Percentiles rank a stretch among this genome's conserved stretches.
Conservation (phyloP, 2,797 vertebrate species). For the Microctenopoma steveboyesi region DNA sequence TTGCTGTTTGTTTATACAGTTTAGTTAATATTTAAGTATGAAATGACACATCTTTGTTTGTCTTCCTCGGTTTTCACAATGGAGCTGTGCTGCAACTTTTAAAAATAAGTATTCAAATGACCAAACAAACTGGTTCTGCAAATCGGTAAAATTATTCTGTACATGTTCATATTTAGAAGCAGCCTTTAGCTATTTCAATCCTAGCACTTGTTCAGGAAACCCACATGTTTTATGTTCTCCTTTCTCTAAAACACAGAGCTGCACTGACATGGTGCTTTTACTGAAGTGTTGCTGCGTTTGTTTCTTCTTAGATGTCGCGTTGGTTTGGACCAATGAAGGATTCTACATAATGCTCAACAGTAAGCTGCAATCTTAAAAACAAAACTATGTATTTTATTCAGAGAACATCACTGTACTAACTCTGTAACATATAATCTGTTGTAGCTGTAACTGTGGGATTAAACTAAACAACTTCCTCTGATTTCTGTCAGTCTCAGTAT, state of each 20-base stretch:
- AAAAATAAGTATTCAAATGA: conserved; percentile 62
- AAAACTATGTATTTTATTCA: not conserved
- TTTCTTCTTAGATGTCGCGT: conserved; percentile 24
- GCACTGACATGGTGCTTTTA: not conserved
- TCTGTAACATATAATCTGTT: not conserved
- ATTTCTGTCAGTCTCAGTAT: conserved; percentile 53
- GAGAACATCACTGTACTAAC: not conserved
- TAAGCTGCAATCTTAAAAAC: conserved; percentile 24
- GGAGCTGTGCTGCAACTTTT: conserved; percentile 36
- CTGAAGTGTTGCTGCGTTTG: not conserved
- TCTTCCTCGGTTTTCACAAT: conserved; percentile 6
- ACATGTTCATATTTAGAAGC: conserved; percentile 21
- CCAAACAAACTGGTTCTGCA: conserved; percentile 33
- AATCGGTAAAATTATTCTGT: conserved; percentile 11
- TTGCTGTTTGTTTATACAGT: not conserved
- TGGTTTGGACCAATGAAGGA: conserved; percentile 4
- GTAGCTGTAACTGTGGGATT: too few relatives aligned
- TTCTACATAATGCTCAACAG: conserved; percentile 21
- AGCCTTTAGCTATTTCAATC: conserved; percentile 12
- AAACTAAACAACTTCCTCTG: conserved; percentile 1
- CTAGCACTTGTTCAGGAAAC: not conserved
- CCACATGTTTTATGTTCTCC: not conserved
- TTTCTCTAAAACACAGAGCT: too few relatives aligned
- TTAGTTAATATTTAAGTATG: not conserved
- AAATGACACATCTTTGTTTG: not conserved